Percentiles rank a stretch among this genome's conserved stretches.
Conservation (phyloP, 2,888 invertebrate genomes). For the Sycophila texana region DNA sequence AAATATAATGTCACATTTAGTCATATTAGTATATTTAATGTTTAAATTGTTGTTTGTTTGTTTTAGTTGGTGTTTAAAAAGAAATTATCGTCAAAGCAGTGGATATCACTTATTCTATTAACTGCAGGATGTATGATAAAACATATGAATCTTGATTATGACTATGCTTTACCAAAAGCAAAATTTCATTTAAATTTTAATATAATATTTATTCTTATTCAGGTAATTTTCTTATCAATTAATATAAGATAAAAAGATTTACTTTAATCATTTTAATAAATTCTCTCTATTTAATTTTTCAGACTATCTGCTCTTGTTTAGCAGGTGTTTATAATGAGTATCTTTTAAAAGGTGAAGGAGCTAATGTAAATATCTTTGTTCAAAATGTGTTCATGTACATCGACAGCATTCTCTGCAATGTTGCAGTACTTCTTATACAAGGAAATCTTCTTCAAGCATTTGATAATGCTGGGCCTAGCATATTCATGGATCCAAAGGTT, state of each 20-base stretch:
- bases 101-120: conserved; percentile 91
- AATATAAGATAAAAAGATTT: background rate
- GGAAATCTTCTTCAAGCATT: conserved; percentile 82
- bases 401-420: conserved; percentile 94
- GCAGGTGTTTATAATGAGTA: conserved; percentile 98
- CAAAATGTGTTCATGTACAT: conserved; percentile 97
- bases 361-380: conserved; percentile 90
- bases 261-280: background rate
- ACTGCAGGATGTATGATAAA: conserved; percentile 95
- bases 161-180: conserved; percentile 69
- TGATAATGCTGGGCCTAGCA: conserved; percentile 77
- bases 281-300: conserved; percentile 71
- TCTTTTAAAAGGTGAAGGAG: conserved; percentile 89
- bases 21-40: conserved; percentile 23
- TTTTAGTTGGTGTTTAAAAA: conserved; percentile 91
- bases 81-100: conserved; percentile 87
- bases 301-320: conserved; percentile 93
- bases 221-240: conserved; percentile 67
- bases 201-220: conserved; percentile 75
- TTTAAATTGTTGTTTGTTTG: conserved; percentile 43
- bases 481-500: conserved; percentile 82
- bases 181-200: conserved; percentile 69
- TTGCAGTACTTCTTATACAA: conserved; percentile 82
- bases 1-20: conserved; percentile 25
- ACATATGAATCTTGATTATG: conserved; percentile 81